Percentiles rank a stretch among this genome's conserved stretches.
Conservation (phyloP, 1,140 invertebrate genomes). For the Nebria ingens region DNA sequence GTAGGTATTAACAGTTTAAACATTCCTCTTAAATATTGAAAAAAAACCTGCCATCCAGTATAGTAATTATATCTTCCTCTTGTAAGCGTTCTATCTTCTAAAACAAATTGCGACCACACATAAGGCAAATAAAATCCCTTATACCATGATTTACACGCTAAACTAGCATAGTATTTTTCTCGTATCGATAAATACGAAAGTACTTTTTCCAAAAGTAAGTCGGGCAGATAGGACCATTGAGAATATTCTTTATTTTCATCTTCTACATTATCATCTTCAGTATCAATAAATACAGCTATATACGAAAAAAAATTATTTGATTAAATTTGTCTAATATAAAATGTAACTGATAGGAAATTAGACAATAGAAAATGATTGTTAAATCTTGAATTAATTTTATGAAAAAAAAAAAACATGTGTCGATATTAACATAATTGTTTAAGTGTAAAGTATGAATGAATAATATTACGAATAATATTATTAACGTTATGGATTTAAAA, state of each 20-base stretch:
- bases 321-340: too few relatives aligned
- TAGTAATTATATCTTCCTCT: conserved; percentile 71
- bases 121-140: conserved; percentile 60
- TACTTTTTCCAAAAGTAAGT: conserved; percentile 67
- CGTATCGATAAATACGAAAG: conserved; percentile 58
- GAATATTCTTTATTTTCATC: conserved; percentile 37
- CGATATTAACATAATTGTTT: too few relatives aligned
- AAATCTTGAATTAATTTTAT: conserved; percentile 3
- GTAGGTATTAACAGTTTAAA: conserved; percentile 9
- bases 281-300: conserved; percentile 45
- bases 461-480: too few relatives aligned
- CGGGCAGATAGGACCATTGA: conserved; percentile 59
- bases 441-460: too few relatives aligned
- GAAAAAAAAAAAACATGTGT: neutral
- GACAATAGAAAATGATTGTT: conserved; percentile 10
- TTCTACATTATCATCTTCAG: conserved; percentile 34
- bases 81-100: conserved; percentile 64
- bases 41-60: conserved; percentile 60
- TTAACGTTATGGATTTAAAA: too few relatives aligned
- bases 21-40: neutral
- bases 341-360: neutral
- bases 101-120: conserved; percentile 61
- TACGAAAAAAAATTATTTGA: conserved; percentile 17
- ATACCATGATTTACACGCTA: conserved; percentile 60
- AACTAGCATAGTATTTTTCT: conserved; percentile 63